Conservation (phyloP, 2,888 invertebrate genomes). For the Disparrhopalites patrizii region DNA sequence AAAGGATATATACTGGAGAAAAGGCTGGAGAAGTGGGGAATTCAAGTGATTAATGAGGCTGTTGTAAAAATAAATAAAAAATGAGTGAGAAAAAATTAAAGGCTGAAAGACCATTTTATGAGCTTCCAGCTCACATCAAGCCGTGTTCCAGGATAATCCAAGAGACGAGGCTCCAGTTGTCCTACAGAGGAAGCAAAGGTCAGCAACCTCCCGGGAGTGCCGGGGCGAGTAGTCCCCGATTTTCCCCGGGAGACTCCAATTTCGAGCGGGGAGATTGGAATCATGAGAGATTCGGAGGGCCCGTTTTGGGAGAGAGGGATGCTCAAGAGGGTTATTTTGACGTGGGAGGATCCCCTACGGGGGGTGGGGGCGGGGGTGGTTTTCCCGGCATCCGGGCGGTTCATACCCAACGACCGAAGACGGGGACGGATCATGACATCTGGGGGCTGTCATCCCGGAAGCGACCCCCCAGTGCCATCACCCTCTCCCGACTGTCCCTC, state of each 20-base stretch:
- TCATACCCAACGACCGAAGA: slow-evolving; percentile 46
- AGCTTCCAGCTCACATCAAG: slow-evolving; percentile 44
- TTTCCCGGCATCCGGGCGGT: slow-evolving; percentile 39
- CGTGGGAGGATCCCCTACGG: background rate
- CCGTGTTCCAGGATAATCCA: slow-evolving; percentile 46
- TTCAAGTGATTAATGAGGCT: background rate
- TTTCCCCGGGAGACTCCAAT: background rate
- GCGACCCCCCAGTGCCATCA: slow-evolving; percentile 47
- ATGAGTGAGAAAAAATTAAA: slow-evolving; percentile 9
- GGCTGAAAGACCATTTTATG: slow-evolving; percentile 39
- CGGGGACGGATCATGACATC: slow-evolving; percentile 37
- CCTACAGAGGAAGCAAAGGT: background rate
- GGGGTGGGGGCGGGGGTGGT: slow-evolving; percentile 11
- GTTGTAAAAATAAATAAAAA: background rate
- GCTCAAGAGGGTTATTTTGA: background rate
- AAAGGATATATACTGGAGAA: background rate
- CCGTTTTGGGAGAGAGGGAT: background rate
- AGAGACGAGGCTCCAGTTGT: slow-evolving; percentile 33
- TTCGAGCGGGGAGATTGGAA: background rate
- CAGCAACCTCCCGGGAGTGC: background rate
- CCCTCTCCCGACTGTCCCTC: slow-evolving; percentile 24
- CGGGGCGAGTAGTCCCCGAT: background rate
- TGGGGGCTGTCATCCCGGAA: slow-evolving; percentile 45
- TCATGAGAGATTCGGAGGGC: background rate
- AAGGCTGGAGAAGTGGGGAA: background rate